phyloP scores from a whole-genome alignment of 2,113 vertebrate species.

The Tor tambroides region DNA sequence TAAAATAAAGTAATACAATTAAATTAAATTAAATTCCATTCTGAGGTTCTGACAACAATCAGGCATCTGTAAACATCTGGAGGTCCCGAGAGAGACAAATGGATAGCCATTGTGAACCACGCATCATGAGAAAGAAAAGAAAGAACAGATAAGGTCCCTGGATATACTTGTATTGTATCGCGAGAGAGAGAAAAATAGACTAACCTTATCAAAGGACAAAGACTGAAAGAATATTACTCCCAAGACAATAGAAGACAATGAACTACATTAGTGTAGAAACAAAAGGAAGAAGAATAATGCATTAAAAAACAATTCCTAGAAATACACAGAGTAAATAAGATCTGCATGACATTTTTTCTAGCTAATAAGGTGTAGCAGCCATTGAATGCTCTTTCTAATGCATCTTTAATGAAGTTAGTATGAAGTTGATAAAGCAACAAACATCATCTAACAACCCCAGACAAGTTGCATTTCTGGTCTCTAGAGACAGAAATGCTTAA shows the following conservation, averaged over 20 bases:
- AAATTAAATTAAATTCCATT: too few species aligned
- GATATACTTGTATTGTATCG: conserved; percentile 13
- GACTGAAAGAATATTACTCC: conserved; percentile 5
- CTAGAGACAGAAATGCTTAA: background rate
- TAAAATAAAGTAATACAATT: too few species aligned
- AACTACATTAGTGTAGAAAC: background rate
- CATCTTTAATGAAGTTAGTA: conserved; percentile 49
- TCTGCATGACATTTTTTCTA: background rate
- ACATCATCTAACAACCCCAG: conserved; percentile 40
- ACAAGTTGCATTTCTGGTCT: conserved; percentile 6
- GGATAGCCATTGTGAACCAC: background rate
- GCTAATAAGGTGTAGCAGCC: conserved; percentile 45
- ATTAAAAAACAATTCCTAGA: background rate
- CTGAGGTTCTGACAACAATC: background rate
- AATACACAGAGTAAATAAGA: conserved; percentile 17
- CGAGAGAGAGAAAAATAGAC: conserved; percentile 29
- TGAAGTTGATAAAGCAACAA: conserved; percentile 32
- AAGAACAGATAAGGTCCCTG: conserved; percentile 23
- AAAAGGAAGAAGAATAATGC: background rate
- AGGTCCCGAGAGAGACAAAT: background rate
- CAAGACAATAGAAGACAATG: conserved; percentile 4
- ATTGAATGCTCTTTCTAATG: conserved; percentile 46
- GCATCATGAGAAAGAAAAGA: background rate
- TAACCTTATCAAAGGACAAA: conserved; percentile 27
- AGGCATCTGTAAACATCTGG: background rate